Conservation (phyloP, 2,113 vertebrate genomes). For the Sakesphorus luctuosus region DNA sequence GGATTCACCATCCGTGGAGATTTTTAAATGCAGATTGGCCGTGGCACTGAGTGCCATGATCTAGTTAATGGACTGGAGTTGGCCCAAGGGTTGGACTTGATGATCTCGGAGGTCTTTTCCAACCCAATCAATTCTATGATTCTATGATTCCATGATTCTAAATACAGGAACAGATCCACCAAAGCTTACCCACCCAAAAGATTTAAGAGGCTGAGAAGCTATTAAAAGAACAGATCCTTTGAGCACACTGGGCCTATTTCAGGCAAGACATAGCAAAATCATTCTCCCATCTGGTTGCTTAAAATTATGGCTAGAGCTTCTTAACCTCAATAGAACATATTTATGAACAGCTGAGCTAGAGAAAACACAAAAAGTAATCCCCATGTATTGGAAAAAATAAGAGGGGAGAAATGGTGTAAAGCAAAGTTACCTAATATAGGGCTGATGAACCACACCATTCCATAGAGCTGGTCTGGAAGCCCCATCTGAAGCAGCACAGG, state of each 20-base stretch:
- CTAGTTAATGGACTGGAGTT: no score
- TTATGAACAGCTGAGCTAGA: not conserved
- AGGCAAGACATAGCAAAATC: not conserved
- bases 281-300: not conserved
- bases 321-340: not conserved
- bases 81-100: no score
- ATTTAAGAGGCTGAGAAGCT: not conserved
- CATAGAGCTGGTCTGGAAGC: slow-evolving; percentile 93
- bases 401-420: not conserved
- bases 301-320: not conserved
- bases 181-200: not conserved
- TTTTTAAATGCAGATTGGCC: no score
- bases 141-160: no score
- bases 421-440: slow-evolving; percentile 89
- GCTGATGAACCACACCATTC: slow-evolving; percentile 98
- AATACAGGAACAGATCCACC: not conserved
- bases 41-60: no score
- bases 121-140: no score
- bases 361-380: not conserved
- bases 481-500: slow-evolving; percentile 97
- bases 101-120: no score
- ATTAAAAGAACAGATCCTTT: not conserved
- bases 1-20: no score
- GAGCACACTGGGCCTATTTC: not conserved
- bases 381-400: not conserved